A percentile compares a stretch with the other conserved stretches of the same genome.
Conservation (phyloP, 2,113 vertebrate species). For the Amia ocellicauda region DNA sequence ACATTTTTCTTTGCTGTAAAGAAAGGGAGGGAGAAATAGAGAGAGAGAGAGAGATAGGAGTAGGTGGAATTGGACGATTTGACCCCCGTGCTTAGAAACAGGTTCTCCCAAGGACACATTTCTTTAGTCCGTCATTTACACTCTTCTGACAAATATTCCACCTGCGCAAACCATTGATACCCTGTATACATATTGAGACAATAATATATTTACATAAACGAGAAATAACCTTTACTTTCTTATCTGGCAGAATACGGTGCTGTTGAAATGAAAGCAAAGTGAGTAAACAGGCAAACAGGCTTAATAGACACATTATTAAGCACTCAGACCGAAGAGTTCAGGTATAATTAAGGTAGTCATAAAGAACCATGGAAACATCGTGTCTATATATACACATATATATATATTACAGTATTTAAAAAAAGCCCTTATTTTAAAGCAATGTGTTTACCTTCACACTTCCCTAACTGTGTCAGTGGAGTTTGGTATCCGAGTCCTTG, state of each 20-base stretch:
- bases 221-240: background rate
- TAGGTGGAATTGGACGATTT: constrained; percentile 1
- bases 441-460: constrained; percentile 23
- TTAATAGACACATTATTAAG: no score
- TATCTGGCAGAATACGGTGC: background rate
- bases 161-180: background rate
- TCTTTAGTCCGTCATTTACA: background rate
- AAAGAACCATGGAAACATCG: no score
- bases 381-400: no score
- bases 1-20: constrained; percentile 7
- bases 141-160: background rate
- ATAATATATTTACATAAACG: constrained; percentile 1
- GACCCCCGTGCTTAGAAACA: background rate
- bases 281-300: background rate
- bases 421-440: no score
- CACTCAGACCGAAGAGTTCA: no score
- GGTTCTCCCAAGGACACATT: background rate
- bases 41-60: constrained; percentile 14
- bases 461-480: constrained; percentile 39
- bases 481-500: constrained; percentile 48
- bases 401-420: no score
- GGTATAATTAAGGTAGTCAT: no score
- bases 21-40: constrained; percentile 13
- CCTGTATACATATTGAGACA: background rate
- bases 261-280: background rate